Evolutionary conservation across 2,113 vertebrate species (phyloP), one percentile per base, ranked within the genome.

Genomic region (Sula dactylatra): DNA sequence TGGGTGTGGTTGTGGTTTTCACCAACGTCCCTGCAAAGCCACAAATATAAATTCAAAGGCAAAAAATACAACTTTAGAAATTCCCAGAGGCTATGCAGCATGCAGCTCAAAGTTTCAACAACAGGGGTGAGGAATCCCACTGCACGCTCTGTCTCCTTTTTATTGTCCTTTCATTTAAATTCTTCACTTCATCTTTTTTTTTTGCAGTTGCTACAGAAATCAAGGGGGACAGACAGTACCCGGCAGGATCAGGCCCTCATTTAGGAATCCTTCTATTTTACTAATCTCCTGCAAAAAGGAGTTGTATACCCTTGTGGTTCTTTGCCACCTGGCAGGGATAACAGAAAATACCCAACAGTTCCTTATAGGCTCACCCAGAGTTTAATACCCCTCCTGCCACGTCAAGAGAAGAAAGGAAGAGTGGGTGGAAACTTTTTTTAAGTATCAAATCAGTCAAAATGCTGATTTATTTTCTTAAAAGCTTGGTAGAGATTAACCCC

Each of bases 401-500:
- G 4, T 88, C 88, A 96, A 70, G 85, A 88, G 90, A 97, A 96
- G 95, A 97, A 97, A 97, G 74, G 76, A 93, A 59, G 90, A 95
- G 95, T 97, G 97, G 96, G 96, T 93, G 96, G 90, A 97, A 97
- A 97, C 92, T 97, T 97, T 96, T 95, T 94, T 24, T 17, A 94
- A 96, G 93, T 96, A 96, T 96, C 90, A 88, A 97, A 94, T 95
- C 95, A 95, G 93, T 88, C 67, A 86, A 94, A 97, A 96, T 88
- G 95, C 96, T 92, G 95, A 97, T 97, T 97, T 97, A 96, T 97
- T 97, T 97, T 97, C 96, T 95, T 97, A 97, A 97, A 97, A 96
- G 97, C 95, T 92, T 42, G 76, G 85, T 93, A 90, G 90, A 96
- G 97, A 97, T 97, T 96, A 97, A 97, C 96, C 96, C 71, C 97